phyloP scores from a whole-genome alignment of 1,140 invertebrate species.

The Megalonaias nervosa region DNA sequence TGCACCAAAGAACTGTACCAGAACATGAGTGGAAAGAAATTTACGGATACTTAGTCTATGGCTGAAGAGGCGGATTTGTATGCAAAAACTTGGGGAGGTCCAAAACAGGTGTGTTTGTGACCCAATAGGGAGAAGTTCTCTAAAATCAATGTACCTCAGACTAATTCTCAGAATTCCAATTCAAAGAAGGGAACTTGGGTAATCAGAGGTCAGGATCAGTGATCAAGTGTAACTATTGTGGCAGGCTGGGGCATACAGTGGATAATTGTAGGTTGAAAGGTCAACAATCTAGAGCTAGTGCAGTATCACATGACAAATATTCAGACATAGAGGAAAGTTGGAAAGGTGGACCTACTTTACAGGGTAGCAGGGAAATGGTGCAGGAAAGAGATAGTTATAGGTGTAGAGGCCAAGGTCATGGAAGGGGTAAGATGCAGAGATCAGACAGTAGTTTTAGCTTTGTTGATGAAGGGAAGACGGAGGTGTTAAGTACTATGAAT shows the following conservation, averaged over 20 bases:
- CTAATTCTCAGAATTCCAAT: background rate
- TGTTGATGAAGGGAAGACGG: background rate
- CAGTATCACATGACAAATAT: background rate
- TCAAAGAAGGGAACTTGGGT: background rate
- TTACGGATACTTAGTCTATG: background rate
- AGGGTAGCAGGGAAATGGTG: too few species aligned
- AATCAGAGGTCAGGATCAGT: too few species aligned
- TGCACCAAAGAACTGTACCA: background rate
- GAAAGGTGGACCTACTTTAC: too few species aligned
- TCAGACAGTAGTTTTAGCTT: background rate
- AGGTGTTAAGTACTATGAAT: background rate
- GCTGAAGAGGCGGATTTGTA: background rate
- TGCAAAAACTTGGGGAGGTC: background rate
- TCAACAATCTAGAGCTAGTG: background rate
- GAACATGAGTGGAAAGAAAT: slow-evolving; percentile 1
- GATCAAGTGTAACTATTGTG: background rate
- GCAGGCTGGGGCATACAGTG: background rate
- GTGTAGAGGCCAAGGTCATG: background rate
- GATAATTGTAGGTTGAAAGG: too few species aligned
- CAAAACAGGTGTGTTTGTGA: background rate
- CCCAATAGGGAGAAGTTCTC: background rate
- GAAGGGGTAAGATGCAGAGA: background rate
- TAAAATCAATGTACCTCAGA: background rate
- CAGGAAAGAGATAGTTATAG: background rate
- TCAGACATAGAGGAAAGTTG: background rate